A percentile compares a stretch with the other conserved stretches of the same genome.
These are phyloP conservation scores for Phylloscopus trochilus DNA, from an alignment of 2,113 vertebrate species.

Conservation along the genomic window DNA sequence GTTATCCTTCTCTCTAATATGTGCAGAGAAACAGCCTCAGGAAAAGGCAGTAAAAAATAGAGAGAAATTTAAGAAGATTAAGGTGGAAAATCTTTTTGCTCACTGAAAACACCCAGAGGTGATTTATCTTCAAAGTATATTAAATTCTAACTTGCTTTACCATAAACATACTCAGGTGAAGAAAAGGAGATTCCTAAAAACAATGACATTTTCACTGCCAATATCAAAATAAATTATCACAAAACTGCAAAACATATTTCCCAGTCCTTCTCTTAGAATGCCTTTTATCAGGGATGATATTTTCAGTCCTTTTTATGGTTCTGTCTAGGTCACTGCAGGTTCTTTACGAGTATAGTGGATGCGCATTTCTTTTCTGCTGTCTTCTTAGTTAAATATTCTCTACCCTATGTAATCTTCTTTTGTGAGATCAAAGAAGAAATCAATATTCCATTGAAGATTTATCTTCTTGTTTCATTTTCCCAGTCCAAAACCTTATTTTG, in stretches of 20 bases:
- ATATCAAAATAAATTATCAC: not conserved
- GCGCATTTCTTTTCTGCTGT: not conserved
- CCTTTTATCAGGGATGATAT: not conserved
- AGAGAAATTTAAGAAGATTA: not conserved
- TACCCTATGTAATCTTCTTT: not conserved
- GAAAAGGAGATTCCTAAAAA: not conserved
- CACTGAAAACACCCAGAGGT: not conserved
- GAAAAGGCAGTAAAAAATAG: not conserved
- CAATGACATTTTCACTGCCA: not conserved
- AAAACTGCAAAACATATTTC: not conserved
- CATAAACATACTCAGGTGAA: not conserved
- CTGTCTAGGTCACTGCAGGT: not conserved
- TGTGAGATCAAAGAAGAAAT: not conserved
- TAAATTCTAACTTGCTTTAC: not conserved
- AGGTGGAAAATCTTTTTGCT: not conserved
- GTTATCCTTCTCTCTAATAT: not conserved
- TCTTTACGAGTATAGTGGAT: not conserved
- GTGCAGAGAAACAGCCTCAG: not conserved
- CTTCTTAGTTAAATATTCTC: not conserved
- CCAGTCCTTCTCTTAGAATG: not conserved
- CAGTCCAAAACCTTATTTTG: not conserved
- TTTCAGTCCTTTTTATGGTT: not conserved
- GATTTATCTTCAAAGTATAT: not conserved
- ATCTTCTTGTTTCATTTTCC: not conserved
- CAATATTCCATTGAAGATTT: not conserved